phyloP scores from a whole-genome alignment of 2,113 vertebrate species.

The Psittacula cyanocephala region DNA sequence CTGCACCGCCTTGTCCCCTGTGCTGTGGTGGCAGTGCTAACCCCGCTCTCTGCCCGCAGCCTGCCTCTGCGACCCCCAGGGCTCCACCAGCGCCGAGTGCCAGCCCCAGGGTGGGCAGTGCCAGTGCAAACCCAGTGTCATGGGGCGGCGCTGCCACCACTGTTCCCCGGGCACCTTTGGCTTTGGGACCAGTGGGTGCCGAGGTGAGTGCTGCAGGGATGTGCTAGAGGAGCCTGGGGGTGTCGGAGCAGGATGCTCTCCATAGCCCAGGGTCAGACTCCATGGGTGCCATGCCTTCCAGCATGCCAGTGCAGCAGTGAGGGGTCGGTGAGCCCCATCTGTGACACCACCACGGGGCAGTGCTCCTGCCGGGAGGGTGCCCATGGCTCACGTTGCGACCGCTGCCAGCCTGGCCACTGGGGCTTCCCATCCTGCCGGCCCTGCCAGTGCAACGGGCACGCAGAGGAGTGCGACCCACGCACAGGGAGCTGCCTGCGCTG shows the following conservation, averaged over 20 bases:
- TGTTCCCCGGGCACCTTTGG: slow-evolving; percentile 88
- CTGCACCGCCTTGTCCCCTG: background rate
- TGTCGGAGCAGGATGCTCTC: accelerated
- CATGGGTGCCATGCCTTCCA: slow-evolving; percentile 37
- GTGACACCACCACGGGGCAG: slow-evolving; percentile 85
- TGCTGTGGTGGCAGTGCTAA: background rate
- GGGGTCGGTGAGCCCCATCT: slow-evolving; percentile 83
- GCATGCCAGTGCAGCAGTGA: slow-evolving; percentile 89
- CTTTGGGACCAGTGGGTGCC: slow-evolving; percentile 89
- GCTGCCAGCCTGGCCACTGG: slow-evolving; percentile 90
- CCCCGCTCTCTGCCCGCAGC: slow-evolving; percentile 59
- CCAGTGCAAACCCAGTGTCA: slow-evolving; percentile 85
- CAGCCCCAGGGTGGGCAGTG: slow-evolving; percentile 91
- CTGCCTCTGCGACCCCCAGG: slow-evolving; percentile 91
- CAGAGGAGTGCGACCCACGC: slow-evolving; percentile 83
- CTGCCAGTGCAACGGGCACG: slow-evolving; percentile 88
- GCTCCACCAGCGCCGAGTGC: slow-evolving; percentile 88
- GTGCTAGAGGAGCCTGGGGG: background rate
- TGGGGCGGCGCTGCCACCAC: slow-evolving; percentile 84
- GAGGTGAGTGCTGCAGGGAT: slow-evolving; percentile 69
- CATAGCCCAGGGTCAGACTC: accelerated
- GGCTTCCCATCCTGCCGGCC: slow-evolving; percentile 89
- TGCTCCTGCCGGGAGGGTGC: slow-evolving; percentile 87
- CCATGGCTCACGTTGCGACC: slow-evolving; percentile 85
- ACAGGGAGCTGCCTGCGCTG: slow-evolving; percentile 87